A percentile compares a stretch with the other conserved stretches of the same genome.
Evolutionary conservation across 2,797 vertebrate species (phyloP).

Genomic region (Myotis planiceps): DNA sequence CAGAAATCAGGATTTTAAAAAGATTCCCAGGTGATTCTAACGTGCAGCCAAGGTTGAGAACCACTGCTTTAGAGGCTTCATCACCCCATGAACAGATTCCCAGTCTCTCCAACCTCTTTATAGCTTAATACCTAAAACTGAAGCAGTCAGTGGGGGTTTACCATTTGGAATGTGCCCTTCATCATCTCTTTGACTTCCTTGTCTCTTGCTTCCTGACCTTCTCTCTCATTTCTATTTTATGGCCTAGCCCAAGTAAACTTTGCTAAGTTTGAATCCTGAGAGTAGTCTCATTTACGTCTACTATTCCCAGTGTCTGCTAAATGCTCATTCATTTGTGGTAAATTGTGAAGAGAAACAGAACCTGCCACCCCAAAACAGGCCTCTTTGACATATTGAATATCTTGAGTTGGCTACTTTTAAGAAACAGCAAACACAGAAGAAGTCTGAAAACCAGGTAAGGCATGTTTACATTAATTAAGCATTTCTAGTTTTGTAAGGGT

Average conservation of each 20-base stretch:
- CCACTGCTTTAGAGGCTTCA: not conserved
- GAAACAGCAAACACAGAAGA: not conserved
- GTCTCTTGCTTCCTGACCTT: not conserved
- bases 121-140: not conserved
- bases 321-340: not conserved
- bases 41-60: too few species aligned
- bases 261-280: not conserved
- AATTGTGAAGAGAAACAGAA: not conserved
- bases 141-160: not conserved
- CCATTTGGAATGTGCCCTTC: not conserved
- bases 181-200: not conserved
- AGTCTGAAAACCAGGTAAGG: not conserved
- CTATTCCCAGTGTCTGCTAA: not conserved
- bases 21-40: too few species aligned
- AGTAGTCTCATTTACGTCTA: not conserved
- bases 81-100: not conserved
- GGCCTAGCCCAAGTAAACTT: not conserved
- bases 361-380: not conserved
- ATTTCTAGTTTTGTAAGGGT: not conserved
- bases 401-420: not conserved
- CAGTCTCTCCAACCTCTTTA: not conserved
- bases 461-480: not conserved
- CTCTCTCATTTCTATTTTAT: not conserved
- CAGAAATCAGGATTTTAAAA: too few species aligned
- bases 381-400: not conserved